Evolutionary conservation across 2,797 vertebrate genomes (phyloP).

Genomic region (Gambelia wislizenii): DNA sequence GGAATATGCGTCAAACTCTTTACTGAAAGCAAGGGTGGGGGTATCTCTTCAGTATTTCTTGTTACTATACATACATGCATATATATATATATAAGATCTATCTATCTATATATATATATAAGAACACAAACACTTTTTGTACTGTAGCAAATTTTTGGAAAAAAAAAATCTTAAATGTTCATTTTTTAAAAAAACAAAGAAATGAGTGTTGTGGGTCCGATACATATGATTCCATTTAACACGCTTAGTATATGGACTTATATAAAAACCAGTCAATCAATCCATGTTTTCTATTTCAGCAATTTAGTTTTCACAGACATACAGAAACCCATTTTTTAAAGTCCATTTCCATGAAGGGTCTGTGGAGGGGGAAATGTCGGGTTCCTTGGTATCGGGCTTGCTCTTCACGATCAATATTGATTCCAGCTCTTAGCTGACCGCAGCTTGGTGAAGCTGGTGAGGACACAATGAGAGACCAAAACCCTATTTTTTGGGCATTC

Average conservation of each 20-base stretch:
- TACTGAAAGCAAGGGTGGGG: conserved; percentile 65
- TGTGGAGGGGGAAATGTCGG: not conserved
- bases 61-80: conserved; percentile 73
- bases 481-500: not conserved
- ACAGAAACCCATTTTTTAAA: conserved; percentile 57
- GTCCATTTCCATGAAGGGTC: conserved; percentile 43
- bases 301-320: conserved; percentile 62
- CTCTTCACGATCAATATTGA: not conserved
- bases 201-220: conserved; percentile 65
- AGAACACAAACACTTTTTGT: conserved; percentile 75
- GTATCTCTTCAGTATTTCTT: conserved; percentile 74
- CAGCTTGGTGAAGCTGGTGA: not conserved
- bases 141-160: conserved; percentile 82
- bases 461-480: not conserved
- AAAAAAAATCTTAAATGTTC: conserved; percentile 77
- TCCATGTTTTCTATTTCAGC: conserved; percentile 77
- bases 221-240: conserved; percentile 74
- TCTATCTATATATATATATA: conserved; percentile 71
- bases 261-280: conserved; percentile 43
- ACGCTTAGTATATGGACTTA: conserved; percentile 60
- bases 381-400: fast-evolving
- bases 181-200: conserved; percentile 70
- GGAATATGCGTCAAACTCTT: conserved; percentile 41
- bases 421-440: not conserved
- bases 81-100: conserved; percentile 59